Evolutionary conservation across 2,113 vertebrate genomes (phyloP).

Genomic region (Poeciliopsis retropinna): DNA sequence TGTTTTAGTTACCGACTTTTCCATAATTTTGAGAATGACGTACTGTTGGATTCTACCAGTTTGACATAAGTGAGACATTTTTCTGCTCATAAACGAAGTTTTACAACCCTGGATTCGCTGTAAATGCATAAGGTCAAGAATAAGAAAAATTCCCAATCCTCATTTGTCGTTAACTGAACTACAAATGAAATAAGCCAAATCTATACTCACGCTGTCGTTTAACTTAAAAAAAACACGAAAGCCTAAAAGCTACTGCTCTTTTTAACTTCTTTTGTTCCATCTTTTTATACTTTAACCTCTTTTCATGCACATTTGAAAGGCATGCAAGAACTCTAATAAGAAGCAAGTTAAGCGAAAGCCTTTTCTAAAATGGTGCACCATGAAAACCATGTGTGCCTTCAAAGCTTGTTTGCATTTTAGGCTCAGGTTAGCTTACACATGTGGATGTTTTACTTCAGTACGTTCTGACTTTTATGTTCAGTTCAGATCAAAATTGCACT

Average conservation of each 20-base stretch:
- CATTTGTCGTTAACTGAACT: background rate
- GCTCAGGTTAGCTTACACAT: constrained; percentile 6
- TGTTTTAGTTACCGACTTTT: background rate
- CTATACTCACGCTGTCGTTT: background rate
- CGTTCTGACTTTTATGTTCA: constrained; percentile 16
- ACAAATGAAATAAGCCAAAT: background rate
- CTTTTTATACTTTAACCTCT: background rate
- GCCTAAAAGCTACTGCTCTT: background rate
- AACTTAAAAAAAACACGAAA: no score
- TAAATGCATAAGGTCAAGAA: constrained; percentile 5
- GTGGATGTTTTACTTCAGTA: constrained; percentile 20
- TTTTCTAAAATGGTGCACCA: background rate
- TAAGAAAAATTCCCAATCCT: background rate
- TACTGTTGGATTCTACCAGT: background rate
- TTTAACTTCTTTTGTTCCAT: background rate
- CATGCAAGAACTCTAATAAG: background rate
- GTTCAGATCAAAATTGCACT: constrained; percentile 1
- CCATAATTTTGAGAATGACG: constrained; percentile 13
- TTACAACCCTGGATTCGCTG: constrained; percentile 23
- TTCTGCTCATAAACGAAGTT: constrained; percentile 24
- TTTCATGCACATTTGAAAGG: background rate
- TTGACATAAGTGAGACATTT: constrained; percentile 7
- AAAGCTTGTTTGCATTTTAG: constrained; percentile 20
- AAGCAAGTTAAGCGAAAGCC: background rate
- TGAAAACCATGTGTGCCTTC: constrained; percentile 2